Percentiles rank a stretch among this genome's conserved stretches.
Evolutionary conservation across 2,797 vertebrate species (phyloP).

Genomic region (Gallinago stenura): DNA sequence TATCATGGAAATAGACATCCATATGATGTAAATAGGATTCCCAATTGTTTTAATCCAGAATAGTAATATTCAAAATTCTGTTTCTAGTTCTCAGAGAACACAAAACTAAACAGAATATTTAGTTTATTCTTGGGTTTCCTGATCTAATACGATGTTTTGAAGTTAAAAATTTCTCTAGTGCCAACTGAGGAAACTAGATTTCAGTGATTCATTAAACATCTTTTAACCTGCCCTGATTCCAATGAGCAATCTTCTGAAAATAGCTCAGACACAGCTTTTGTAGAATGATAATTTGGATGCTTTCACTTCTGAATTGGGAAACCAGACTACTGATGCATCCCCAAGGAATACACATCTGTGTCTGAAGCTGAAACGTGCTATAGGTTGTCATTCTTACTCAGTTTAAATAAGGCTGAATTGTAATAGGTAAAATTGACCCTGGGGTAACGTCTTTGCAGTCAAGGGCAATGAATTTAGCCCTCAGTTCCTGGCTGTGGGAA

Average conservation of each 20-base stretch:
- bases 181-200: neutral
- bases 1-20: neutral
- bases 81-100: neutral
- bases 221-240: constrained; percentile 30
- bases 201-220: neutral
- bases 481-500: neutral
- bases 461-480: neutral
- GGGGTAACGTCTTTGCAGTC: neutral
- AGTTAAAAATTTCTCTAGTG: neutral
- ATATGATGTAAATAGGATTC: fast-evolving
- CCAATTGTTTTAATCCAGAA: neutral
- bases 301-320: constrained; percentile 35
- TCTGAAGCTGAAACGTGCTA: constrained; percentile 6
- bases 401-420: neutral
- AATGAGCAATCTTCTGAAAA: constrained; percentile 26
- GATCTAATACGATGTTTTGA: neutral
- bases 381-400: neutral
- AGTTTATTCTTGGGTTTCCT: neutral
- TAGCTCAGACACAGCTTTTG: constrained; percentile 22
- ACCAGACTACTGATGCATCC: constrained; percentile 29
- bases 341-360: constrained; percentile 45
- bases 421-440: neutral
- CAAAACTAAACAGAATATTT: neutral
- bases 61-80: neutral
- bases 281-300: constrained; percentile 31